These are phyloP conservation scores for Oryzaephilus surinamensis DNA, from an alignment of 1,140 invertebrate genomes.

Conservation along the genomic window DNA sequence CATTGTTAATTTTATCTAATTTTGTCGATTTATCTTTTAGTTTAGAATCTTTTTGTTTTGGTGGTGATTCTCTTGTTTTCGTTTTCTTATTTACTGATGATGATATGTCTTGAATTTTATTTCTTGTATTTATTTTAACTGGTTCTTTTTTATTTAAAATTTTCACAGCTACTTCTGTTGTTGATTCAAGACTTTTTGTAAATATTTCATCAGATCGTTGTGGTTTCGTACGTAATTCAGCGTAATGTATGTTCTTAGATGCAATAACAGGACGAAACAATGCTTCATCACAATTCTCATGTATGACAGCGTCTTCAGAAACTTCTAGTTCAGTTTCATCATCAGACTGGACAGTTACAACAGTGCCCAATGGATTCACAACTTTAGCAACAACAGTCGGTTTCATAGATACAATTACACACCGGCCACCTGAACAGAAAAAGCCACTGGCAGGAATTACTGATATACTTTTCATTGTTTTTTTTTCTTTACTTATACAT, in stretches of 20 bases:
- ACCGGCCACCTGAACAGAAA: conserved; percentile 58
- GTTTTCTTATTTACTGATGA: conserved; percentile 8
- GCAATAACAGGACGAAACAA: conserved; percentile 48
- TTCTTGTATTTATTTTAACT: conserved; percentile 8
- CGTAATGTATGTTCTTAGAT: conserved; percentile 18
- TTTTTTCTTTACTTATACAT: background rate
- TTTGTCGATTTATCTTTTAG: conserved; percentile 9
- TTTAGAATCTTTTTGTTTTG: background rate
- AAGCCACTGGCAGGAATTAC: conserved; percentile 63
- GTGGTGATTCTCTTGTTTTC: conserved; percentile 4
- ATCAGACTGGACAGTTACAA: conserved; percentile 48
- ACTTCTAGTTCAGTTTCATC: conserved; percentile 41
- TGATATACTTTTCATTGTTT: too few species aligned
- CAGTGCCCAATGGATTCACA: conserved; percentile 60
- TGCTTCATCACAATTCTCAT: conserved; percentile 51
- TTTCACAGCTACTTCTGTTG: conserved; percentile 25
- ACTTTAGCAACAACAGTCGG: conserved; percentile 45
- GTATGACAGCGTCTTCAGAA: conserved; percentile 40
- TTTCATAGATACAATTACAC: conserved; percentile 39
- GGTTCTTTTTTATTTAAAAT: conserved; percentile 14
- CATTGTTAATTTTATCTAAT: background rate
- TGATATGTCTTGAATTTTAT: too few species aligned
- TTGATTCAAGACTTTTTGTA: conserved; percentile 20
- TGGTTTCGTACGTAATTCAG: conserved; percentile 12
- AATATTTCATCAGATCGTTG: conserved; percentile 18